Evolutionary conservation across 2,113 vertebrate genomes (phyloP), one percentile per base, ranked within the genome.

Genomic region (Cyprinus carpio): DNA sequence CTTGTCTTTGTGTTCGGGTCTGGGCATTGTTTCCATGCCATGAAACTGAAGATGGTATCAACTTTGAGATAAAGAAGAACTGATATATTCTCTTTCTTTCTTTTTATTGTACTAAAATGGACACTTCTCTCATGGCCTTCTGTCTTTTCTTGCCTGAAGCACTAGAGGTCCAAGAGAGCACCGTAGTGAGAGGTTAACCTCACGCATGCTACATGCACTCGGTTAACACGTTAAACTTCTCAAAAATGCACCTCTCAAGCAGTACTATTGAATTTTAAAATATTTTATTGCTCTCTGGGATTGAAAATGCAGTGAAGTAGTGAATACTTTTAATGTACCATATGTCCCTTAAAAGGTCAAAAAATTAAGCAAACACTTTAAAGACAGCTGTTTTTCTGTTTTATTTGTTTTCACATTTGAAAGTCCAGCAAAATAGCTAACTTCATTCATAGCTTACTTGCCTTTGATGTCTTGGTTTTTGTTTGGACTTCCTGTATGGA

Each of bases 1-100:
- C 18, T 54, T 51, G 7, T 23, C 75, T 20, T 85, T 78, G 90
- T 88, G 90, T 93, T 93, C 89, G 89, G 60, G 37, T 81, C 15
- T 4, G 4, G 43, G 43, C 43, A 34, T 49, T 78, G 49, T 8
- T 51, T 78, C 84, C 18, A 10, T 46, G 43, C 60, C 15, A 9
- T 34, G 20, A 40, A 34, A 72, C 34, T 25, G 23, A 65, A 62
- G 43, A 65, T 51, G 11, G n/a, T 27, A 71, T 77, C 11, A 43
- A 77, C 31, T 29, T 43, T 69, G n/a, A 79, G 84, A 54, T 54
- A 16, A 89, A 80, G 77, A 76, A 87, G 88, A 88, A 89, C 81
- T 84, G 90, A 92, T 87, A 86, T 88, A 91, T 92, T 90, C 91
- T 90, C 87, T 60, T 82, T 65, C 69, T 90, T 88, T 92, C 91